These are phyloP conservation scores for Chymomyza fuscimana DNA, from an alignment of 2,888 invertebrate species.

Conservation along the genomic window DNA sequence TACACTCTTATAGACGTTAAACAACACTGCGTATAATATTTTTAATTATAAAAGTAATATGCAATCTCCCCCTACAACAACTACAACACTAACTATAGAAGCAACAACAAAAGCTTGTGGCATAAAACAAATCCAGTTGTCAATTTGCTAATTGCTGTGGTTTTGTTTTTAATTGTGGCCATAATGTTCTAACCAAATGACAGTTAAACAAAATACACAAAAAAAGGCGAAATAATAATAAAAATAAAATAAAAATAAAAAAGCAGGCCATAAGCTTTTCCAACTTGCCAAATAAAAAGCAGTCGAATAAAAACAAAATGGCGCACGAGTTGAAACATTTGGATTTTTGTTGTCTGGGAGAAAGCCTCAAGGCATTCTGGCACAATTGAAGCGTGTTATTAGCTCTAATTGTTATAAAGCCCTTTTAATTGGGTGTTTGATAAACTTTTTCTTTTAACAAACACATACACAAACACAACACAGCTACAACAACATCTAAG, in stretches of 20 bases:
- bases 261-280: constrained; percentile 44
- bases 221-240: constrained; percentile 40
- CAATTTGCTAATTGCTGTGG: constrained; percentile 72
- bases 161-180: constrained; percentile 64
- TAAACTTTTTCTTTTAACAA: constrained; percentile 45
- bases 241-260: constrained; percentile 26
- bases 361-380: constrained; percentile 50
- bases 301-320: constrained; percentile 56
- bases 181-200: constrained; percentile 39
- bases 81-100: neutral
- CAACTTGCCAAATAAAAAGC: constrained; percentile 12
- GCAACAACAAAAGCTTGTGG: neutral
- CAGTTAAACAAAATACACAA: too few relatives aligned
- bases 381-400: constrained; percentile 72
- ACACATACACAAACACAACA: constrained; percentile 26
- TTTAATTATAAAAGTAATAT: constrained; percentile 61
- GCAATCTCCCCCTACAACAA: neutral
- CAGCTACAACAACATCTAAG: neutral
- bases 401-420: constrained; percentile 71
- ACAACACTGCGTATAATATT: constrained; percentile 21
- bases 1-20: neutral
- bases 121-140: constrained; percentile 63
- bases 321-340: constrained; percentile 17
- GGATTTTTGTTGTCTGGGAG: constrained; percentile 1
- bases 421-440: constrained; percentile 72